phyloP scores from a whole-genome alignment of 64 coral and sea anemone genomes.

The Platygyra sinensis region DNA sequence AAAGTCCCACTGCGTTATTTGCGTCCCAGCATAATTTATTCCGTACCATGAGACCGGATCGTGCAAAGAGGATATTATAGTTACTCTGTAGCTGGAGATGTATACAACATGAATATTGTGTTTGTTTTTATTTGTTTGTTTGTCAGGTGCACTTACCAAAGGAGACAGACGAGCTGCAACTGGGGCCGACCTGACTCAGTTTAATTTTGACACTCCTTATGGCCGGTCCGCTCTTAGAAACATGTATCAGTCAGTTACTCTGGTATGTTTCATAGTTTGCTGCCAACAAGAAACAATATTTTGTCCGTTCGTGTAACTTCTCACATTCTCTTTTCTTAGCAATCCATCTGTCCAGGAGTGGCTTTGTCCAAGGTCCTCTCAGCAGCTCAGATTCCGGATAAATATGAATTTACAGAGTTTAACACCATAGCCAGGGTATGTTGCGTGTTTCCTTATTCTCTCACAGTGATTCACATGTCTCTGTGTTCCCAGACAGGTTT shows the following conservation, averaged over 20 bases:
- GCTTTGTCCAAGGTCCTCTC: constrained; percentile 41
- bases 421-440: constrained; percentile 28
- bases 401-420: constrained; percentile 56
- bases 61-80: too few species aligned
- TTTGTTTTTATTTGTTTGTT: neutral
- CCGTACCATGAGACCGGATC: too few species aligned
- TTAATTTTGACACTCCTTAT: constrained; percentile 94
- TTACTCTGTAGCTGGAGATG: too few species aligned
- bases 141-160: constrained; percentile 86
- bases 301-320: too few species aligned
- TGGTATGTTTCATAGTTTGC: constrained; percentile 34
- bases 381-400: constrained; percentile 34
- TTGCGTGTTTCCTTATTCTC: neutral
- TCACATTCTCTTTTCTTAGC: neutral
- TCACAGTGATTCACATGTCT: neutral
- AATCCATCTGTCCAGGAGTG: constrained; percentile 56
- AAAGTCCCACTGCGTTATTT: too few species aligned
- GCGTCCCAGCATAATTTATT: too few species aligned
- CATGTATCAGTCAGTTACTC: constrained; percentile 83
- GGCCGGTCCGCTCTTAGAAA: constrained; percentile 85
- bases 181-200: constrained; percentile 86
- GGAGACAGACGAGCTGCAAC: constrained; percentile 89
- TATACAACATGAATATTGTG: too few species aligned
- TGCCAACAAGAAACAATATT: neutral
- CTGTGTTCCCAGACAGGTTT: too few species aligned